Percentiles rank a stretch among this genome's conserved stretches.
phyloP scores from a whole-genome alignment of 2,888 invertebrate genomes.

The Acrobasis repandana region DNA sequence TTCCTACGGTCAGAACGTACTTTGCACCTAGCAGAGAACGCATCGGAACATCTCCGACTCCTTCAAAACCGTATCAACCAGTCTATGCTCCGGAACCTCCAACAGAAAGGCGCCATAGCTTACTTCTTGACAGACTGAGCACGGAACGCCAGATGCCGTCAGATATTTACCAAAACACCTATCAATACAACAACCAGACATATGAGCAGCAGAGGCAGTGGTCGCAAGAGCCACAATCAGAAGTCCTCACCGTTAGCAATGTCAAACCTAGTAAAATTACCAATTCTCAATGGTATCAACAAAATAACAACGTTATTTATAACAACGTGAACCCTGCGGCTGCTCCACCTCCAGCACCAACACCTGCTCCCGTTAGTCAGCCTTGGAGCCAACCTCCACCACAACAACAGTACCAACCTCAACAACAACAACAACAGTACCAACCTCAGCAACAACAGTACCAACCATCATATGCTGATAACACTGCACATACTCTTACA shows the following conservation, averaged over 20 bases:
- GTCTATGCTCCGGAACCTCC: constrained; percentile 56
- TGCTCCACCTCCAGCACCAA: constrained; percentile 30
- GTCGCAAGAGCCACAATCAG: constrained; percentile 70
- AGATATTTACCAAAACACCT: constrained; percentile 64
- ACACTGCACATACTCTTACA: constrained; percentile 42
- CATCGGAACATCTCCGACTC: constrained; percentile 57
- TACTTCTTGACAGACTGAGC: constrained; percentile 71
- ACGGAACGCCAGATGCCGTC: constrained; percentile 69
- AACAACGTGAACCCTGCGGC: constrained; percentile 46
- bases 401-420: constrained; percentile 40
- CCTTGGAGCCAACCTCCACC: constrained; percentile 46
- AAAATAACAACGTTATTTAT: constrained; percentile 53
- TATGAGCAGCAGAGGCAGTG: constrained; percentile 61
- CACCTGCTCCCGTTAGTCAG: constrained; percentile 46
- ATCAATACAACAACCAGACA: constrained; percentile 53
- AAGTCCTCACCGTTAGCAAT: constrained; percentile 70
- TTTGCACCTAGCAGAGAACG: constrained; percentile 65
- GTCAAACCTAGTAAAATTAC: constrained; percentile 74
- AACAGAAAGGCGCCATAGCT: constrained; percentile 71
- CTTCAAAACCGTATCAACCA: constrained; percentile 61
- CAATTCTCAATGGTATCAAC: constrained; percentile 76
- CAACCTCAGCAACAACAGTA: constrained; percentile 37
- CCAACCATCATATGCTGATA: constrained; percentile 52
- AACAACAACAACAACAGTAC: constrained; percentile 40
- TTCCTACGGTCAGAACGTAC: constrained; percentile 68